phyloP scores from a whole-genome alignment of 2,888 invertebrate species.

The Electrophaes corylata region DNA sequence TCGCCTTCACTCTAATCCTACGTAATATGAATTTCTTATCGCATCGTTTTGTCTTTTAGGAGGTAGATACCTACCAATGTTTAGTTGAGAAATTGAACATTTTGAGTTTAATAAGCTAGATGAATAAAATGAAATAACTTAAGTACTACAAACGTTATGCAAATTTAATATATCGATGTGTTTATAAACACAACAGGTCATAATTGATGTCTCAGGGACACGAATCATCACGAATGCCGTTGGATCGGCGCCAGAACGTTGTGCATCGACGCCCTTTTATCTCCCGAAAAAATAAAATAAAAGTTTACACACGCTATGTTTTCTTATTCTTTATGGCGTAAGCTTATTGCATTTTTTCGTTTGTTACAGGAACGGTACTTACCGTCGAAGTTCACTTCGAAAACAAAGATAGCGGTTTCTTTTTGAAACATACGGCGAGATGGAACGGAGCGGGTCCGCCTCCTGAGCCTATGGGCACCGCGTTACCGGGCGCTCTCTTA shows the following conservation, averaged over 20 bases:
- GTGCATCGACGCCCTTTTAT: constrained; percentile 69
- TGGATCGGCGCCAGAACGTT: constrained; percentile 68
- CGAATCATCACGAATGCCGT: constrained; percentile 62
- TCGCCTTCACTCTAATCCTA: constrained; percentile 34
- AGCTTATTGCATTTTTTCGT: constrained; percentile 53
- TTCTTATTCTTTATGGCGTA: constrained; percentile 46
- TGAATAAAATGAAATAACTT: neutral
- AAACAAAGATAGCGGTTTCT: constrained; percentile 95
- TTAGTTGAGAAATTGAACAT: neutral
- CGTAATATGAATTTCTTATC: constrained; percentile 27
- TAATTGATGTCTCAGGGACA: constrained; percentile 58
- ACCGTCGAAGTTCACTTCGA: constrained; percentile 96
- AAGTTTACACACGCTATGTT: constrained; percentile 63
- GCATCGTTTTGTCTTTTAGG: constrained; percentile 11
- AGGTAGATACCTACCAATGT: neutral
- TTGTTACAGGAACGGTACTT: constrained; percentile 86
- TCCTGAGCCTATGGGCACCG: constrained; percentile 74
- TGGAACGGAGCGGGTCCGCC: constrained; percentile 86
- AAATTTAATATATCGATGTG: constrained; percentile 44
- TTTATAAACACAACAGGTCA: constrained; percentile 67
- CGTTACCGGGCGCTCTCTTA: constrained; percentile 87
- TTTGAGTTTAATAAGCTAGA: neutral
- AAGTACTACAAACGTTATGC: neutral
- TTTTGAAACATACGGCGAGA: constrained; percentile 91
- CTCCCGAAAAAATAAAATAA: constrained; percentile 67